Evolutionary conservation across 2,113 vertebrate species (phyloP).

Genomic region (Tympanuchus pallidicinctus): DNA sequence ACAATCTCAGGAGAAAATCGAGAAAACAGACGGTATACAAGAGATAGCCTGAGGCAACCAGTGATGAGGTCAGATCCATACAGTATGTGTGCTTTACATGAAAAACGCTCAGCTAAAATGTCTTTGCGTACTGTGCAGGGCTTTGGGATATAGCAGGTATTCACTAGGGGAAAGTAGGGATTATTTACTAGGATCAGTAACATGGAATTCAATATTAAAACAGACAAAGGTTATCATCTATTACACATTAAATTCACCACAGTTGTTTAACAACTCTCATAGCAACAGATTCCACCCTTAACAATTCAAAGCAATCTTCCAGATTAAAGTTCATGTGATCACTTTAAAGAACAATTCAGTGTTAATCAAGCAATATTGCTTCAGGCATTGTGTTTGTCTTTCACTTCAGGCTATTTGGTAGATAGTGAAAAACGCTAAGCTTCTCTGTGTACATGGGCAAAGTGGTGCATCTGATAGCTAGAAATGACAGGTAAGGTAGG

Average conservation of each 20-base stretch:
- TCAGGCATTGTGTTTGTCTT: slow-evolving; percentile 74
- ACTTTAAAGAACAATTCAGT: slow-evolving; percentile 69
- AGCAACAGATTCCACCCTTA: slow-evolving; percentile 76
- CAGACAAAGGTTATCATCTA: slow-evolving; percentile 86
- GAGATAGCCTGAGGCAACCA: slow-evolving; percentile 84
- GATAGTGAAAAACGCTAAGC: slow-evolving; percentile 32
- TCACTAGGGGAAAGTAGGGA: slow-evolving; percentile 78
- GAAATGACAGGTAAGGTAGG: slow-evolving; percentile 26
- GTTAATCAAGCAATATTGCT: slow-evolving; percentile 76
- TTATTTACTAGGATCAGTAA: slow-evolving; percentile 88
- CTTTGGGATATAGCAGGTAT: slow-evolving; percentile 82
- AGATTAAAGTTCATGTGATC: slow-evolving; percentile 76
- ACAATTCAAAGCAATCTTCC: slow-evolving; percentile 75
- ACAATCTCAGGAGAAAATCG: slow-evolving; percentile 80
- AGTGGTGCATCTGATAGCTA: neutral
- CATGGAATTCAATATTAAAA: slow-evolving; percentile 86
- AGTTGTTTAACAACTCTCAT: slow-evolving; percentile 82
- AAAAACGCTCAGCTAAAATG: slow-evolving; percentile 86
- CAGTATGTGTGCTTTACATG: slow-evolving; percentile 87
- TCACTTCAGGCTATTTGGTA: slow-evolving; percentile 71
- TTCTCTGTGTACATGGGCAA: neutral
- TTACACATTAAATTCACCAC: slow-evolving; percentile 85
- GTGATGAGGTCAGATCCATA: slow-evolving; percentile 85
- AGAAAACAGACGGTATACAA: slow-evolving; percentile 83
- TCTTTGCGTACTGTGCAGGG: slow-evolving; percentile 78